These are phyloP conservation scores for Craterocephalus amniculus DNA, from an alignment of 2,797 vertebrate species.

Conservation along the genomic window DNA sequence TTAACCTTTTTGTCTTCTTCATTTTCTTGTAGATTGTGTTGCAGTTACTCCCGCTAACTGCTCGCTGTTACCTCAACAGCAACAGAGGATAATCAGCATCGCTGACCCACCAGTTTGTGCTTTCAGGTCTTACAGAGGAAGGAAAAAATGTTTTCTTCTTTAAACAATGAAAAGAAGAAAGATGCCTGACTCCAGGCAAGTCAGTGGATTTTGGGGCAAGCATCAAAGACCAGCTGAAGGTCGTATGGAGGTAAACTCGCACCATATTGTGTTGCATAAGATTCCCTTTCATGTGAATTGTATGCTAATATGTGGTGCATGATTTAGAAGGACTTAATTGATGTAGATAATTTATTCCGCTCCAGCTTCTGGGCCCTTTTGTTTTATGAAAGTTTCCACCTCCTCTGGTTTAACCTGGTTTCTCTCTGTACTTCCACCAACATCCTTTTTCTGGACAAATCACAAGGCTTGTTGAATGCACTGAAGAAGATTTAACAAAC, in stretches of 20 bases:
- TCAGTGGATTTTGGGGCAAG: neutral
- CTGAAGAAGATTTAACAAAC: constrained; percentile 43
- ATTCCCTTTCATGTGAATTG: constrained; percentile 15
- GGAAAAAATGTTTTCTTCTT: neutral
- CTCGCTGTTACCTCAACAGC: too few relatives aligned
- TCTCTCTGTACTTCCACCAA: neutral
- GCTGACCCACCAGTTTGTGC: too few relatives aligned
- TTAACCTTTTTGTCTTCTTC: too few relatives aligned
- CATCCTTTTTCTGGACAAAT: constrained; percentile 56
- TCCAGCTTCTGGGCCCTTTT: constrained; percentile 3
- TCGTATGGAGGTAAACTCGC: constrained; percentile 17
- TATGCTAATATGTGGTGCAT: constrained; percentile 11
- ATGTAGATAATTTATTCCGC: neutral
- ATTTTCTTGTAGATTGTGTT: too few relatives aligned
- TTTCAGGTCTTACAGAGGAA: too few relatives aligned
- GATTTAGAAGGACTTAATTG: constrained; percentile 21
- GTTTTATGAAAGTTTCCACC: constrained; percentile 22
- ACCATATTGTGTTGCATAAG: neutral
- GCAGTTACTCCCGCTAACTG: too few relatives aligned
- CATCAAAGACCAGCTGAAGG: constrained; percentile 12
- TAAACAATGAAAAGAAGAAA: too few relatives aligned
- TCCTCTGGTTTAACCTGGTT: constrained; percentile 54
- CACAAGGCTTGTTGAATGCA: neutral
- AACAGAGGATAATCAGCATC: too few relatives aligned
- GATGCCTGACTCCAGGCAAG: neutral